Conservation (phyloP, 2,113 vertebrate genomes). For the Sylvia atricapilla region DNA sequence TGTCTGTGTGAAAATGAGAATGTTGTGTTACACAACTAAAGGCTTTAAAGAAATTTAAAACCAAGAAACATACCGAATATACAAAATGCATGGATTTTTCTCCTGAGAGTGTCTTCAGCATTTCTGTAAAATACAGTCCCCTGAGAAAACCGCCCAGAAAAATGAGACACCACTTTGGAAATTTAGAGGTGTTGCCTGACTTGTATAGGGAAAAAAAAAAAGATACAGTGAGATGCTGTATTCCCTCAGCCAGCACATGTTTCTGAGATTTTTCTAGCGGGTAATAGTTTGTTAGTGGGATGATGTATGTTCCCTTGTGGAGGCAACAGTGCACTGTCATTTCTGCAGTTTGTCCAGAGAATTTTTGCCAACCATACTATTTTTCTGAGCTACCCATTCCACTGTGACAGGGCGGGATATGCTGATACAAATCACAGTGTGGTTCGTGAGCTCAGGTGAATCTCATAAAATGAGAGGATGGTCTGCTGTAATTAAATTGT, state of each 20-base stretch:
- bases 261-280: constrained; percentile 26
- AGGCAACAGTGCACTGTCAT: constrained; percentile 2
- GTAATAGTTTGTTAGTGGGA: constrained; percentile 52
- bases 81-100: not conserved
- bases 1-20: not conserved
- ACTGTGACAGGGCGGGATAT: constrained; percentile 11
- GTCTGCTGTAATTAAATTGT: constrained; percentile 60
- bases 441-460: constrained; percentile 20
- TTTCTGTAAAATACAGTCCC: not conserved
- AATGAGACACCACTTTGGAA: not conserved
- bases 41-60: not conserved
- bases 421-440: constrained; percentile 35
- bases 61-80: not conserved
- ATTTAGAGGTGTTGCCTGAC: not conserved
- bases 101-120: not conserved
- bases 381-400: constrained; percentile 40
- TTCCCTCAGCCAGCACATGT: not conserved
- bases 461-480: constrained; percentile 49
- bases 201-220: not conserved
- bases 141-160: not conserved
- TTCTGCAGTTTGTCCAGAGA: constrained; percentile 36
- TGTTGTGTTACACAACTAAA: not conserved
- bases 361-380: constrained; percentile 18
- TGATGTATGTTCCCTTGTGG: constrained; percentile 11
- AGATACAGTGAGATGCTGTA: not conserved